Percentiles rank a stretch among this genome's conserved stretches.
Conservation (phyloP, 2,888 invertebrate genomes). For the Amphimallon solstitiale region DNA sequence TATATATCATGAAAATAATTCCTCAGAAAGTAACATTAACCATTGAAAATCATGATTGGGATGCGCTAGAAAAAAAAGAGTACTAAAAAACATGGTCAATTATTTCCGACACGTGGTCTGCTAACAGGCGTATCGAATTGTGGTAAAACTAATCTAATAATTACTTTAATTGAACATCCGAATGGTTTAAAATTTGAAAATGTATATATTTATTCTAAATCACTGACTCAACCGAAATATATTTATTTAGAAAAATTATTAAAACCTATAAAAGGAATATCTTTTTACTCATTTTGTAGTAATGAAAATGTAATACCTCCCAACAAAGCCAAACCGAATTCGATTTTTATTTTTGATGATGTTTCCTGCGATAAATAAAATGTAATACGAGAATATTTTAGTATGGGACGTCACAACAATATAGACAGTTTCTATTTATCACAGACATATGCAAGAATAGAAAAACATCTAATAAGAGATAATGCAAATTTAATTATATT, state of each 20-base stretch:
- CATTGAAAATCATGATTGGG: slow-evolving; percentile 16
- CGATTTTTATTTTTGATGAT: slow-evolving; percentile 56
- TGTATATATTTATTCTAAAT: slow-evolving; percentile 56
- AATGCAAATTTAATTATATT: slow-evolving; percentile 54
- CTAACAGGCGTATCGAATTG: too few species aligned
- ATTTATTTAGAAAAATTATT: slow-evolving; percentile 42
- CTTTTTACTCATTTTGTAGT: slow-evolving; percentile 31
- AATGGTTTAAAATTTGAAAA: slow-evolving; percentile 58
- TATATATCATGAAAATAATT: slow-evolving; percentile 1
- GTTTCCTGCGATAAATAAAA: slow-evolving; percentile 52
- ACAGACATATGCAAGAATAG: slow-evolving; percentile 53
- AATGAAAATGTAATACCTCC: slow-evolving; percentile 37
- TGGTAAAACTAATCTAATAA: slow-evolving; percentile 42
- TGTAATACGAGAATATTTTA: slow-evolving; percentile 44
- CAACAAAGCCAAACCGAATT: slow-evolving; percentile 47
- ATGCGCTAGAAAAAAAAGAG: too few species aligned
- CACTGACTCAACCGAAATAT: slow-evolving; percentile 51
- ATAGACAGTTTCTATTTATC: slow-evolving; percentile 54
- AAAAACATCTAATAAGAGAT: slow-evolving; percentile 54
- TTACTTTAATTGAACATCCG: slow-evolving; percentile 52
- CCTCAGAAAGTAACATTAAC: background rate
- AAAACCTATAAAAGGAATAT: slow-evolving; percentile 21
- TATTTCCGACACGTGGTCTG: too few species aligned
- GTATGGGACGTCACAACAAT: slow-evolving; percentile 47
- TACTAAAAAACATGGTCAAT: too few species aligned